Percentiles rank a stretch among this genome's conserved stretches.
phyloP scores from a whole-genome alignment of 2,797 vertebrate species.

The Eidolon dupreanum region DNA sequence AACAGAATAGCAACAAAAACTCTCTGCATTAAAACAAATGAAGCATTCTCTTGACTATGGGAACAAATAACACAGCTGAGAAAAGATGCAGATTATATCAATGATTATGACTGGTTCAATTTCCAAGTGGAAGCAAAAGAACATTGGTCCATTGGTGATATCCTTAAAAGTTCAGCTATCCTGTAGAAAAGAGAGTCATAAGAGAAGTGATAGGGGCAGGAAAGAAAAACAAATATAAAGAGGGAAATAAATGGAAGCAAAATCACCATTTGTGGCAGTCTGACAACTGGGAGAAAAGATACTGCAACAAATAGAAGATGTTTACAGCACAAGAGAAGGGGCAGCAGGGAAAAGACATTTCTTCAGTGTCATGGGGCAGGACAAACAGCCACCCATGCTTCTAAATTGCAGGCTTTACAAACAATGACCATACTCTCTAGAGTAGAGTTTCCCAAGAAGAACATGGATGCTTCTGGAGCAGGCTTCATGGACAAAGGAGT shows the following conservation, averaged over 20 bases:
- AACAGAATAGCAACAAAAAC: not conserved
- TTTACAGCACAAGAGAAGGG: not conserved
- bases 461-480: not conserved
- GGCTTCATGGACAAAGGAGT: not conserved
- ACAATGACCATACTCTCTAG: not conserved
- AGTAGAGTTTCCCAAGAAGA: not conserved
- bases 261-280: not conserved
- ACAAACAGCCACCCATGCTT: not conserved
- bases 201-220: not conserved
- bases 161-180: not conserved
- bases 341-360: not conserved
- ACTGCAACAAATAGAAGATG: not conserved
- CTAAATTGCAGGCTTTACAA: not conserved
- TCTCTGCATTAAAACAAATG: not conserved
- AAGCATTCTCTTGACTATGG: not conserved
- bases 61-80: not conserved
- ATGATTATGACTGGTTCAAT: not conserved
- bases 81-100: not conserved
- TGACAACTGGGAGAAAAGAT: not conserved
- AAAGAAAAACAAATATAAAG: not conserved
- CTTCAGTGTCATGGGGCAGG: not conserved
- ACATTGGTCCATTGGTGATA: not conserved
- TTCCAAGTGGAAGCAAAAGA: not conserved
- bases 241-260: not conserved
- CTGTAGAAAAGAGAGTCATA: not conserved